These are phyloP conservation scores for Xenops minutus DNA, from an alignment of 2,797 vertebrate species.

Conservation along the genomic window DNA sequence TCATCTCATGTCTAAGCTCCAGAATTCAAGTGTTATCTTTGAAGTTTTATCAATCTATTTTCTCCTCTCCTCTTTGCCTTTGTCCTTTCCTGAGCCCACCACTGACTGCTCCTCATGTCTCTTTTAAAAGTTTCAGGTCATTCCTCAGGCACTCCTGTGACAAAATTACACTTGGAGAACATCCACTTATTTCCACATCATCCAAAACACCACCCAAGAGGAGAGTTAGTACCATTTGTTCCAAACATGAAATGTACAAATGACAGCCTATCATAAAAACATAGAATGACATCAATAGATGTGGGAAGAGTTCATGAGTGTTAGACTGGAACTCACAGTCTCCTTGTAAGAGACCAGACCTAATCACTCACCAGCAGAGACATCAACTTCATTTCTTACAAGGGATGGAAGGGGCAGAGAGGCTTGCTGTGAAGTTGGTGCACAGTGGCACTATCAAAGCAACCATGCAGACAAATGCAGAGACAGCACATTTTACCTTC, in stretches of 20 bases:
- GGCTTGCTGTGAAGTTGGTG: neutral
- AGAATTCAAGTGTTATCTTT: neutral
- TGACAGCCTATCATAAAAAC: neutral
- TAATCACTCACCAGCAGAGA: neutral
- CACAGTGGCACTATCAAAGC: neutral
- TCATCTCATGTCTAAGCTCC: neutral
- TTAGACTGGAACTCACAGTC: neutral
- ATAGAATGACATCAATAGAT: neutral
- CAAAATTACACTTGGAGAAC: constrained; percentile 12
- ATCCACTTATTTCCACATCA: neutral
- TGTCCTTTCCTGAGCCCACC: neutral
- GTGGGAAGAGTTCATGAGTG: neutral
- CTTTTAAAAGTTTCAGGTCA: neutral
- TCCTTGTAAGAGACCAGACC: neutral
- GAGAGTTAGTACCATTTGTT: neutral
- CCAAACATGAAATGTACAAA: neutral
- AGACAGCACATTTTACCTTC: neutral
- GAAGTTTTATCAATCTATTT: neutral
- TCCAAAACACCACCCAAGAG: constrained; percentile 9
- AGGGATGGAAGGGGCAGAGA: neutral
- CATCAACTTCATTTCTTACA: neutral
- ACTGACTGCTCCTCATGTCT: neutral
- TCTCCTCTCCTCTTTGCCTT: neutral
- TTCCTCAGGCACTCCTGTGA: neutral
- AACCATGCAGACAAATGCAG: neutral